Percentiles rank a stretch among this genome's conserved stretches.
phyloP scores from a whole-genome alignment of 2,797 vertebrate species.

The Mus minutoides region DNA sequence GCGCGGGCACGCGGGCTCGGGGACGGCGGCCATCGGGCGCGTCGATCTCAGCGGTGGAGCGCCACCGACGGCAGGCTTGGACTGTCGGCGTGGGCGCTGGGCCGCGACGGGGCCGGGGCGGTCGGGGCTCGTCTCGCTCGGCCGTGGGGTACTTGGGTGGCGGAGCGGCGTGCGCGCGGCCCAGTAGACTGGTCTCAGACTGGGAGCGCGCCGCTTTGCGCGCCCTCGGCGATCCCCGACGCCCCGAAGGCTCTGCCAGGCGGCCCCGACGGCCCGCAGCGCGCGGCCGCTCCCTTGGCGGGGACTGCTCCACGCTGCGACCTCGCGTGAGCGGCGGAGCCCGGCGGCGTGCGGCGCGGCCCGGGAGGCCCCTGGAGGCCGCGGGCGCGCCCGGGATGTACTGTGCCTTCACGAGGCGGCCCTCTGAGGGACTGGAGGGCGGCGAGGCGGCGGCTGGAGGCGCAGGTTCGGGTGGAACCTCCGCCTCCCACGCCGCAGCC shows the following conservation, averaged over 20 bases:
- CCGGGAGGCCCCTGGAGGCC: conserved; percentile 74
- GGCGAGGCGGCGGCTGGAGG: conserved; percentile 68
- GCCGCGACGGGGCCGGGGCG: conserved; percentile 72
- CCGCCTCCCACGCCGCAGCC: conserved; percentile 74
- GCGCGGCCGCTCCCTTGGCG: conserved; percentile 76
- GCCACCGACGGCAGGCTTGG: conserved; percentile 86
- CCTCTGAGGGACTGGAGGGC: conserved; percentile 75
- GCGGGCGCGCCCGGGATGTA: conserved; percentile 90
- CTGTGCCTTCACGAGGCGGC: conserved; percentile 91
- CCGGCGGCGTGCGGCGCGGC: conserved; percentile 78
- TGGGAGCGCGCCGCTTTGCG: conserved; percentile 91
- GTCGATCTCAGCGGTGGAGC: conserved; percentile 91
- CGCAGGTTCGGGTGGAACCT: conserved; percentile 70
- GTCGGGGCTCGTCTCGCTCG: conserved; percentile 86
- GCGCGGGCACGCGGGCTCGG: conserved; percentile 62
- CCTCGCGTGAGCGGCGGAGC: conserved; percentile 82
- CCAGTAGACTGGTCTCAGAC: conserved; percentile 91
- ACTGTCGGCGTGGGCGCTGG: conserved; percentile 86
- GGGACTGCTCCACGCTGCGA: conserved; percentile 84
- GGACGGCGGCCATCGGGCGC: conserved; percentile 86
- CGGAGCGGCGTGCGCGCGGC: conserved; percentile 84
- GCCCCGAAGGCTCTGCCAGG: conserved; percentile 86
- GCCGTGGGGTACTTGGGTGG: conserved; percentile 88
- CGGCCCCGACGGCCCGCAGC: conserved; percentile 87
- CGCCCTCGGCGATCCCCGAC: conserved; percentile 82